These are phyloP conservation scores for Gila orcuttii DNA, from an alignment of 2,113 vertebrate species.

Conservation along the genomic window DNA sequence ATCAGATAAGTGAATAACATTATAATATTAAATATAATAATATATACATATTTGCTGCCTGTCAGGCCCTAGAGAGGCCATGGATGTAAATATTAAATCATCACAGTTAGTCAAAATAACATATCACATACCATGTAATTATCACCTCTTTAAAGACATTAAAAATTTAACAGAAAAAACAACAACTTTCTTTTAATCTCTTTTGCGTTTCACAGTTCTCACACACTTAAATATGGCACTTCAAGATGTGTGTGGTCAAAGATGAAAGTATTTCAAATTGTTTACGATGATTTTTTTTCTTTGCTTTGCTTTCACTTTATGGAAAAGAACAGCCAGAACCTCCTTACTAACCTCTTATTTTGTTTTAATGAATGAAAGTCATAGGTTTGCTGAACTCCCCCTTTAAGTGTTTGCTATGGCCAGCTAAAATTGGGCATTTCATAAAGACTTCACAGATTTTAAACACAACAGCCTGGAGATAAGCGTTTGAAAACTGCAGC, in stretches of 20 bases:
- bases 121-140: too few relatives aligned
- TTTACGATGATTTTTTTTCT: too few relatives aligned
- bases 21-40: not conserved
- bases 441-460: not conserved
- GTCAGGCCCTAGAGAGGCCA: too few relatives aligned
- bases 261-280: too few relatives aligned
- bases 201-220: too few relatives aligned
- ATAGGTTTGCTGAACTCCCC: not conserved
- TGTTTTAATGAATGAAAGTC: not conserved
- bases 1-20: not conserved
- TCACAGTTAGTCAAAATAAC: too few relatives aligned
- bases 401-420: not conserved
- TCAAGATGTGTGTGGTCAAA: too few relatives aligned
- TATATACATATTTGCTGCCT: not conserved
- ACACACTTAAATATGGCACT: too few relatives aligned
- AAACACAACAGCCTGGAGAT: slow-evolving; percentile 25
- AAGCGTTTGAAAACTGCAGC: not conserved
- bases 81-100: too few relatives aligned
- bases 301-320: not conserved
- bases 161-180: not conserved
- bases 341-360: not conserved
- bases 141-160: too few relatives aligned
- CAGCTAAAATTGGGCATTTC: not conserved
- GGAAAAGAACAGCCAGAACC: not conserved
- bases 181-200: not conserved